Base-by-base conservation (phyloP, 2,888 invertebrate genomes). In the Cryptocephalus primarius region DNA sequence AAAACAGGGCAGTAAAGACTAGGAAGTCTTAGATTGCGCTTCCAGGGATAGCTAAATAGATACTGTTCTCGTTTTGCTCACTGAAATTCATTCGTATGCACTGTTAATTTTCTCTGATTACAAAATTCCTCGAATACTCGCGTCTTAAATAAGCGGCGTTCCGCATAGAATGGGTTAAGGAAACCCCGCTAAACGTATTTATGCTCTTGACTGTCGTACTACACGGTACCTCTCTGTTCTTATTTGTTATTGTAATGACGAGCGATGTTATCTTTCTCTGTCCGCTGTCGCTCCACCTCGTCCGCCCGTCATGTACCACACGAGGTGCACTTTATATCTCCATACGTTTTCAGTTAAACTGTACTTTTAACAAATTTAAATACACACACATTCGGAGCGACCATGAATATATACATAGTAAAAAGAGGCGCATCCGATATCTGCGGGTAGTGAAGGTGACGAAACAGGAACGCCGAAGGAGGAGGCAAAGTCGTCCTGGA, bases 201-300 rank as follows among this genome's bases (percentile, higher is more conserved):
- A 66, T 66, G 63, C 61, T 53, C 62, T 62, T 53, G 58, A 58
- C 55, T 58, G 60, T 55, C 53, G 56, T 49, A 52, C 60, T 61
- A 66, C 62, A 65, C 62, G 58, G 61, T 55, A 58, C 22, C 62
- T 64, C 62, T 63, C 64, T 66, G 66, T 66, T 64, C 67, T 68
- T 68, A 68, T 69, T 69, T 68, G 69, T 68, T 69, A 69, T 69
- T 69, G 66, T 69, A 69, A 69, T 68, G 68, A 67, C 64, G 64
- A 63, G 59, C 60, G 68, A 68, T 68, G 64, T 56, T 65, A 67
- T 67, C 66, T 55, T 60, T 54, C 59, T 59, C 61, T 63, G 65
- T 64, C 61, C 62, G 62, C 58, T 64, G 66, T 65, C 65, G 60
- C 63, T 63, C 61, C 56, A 58, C 57, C 63, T 64, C 63, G 63